Evolutionary conservation across 1,140 invertebrate species (phyloP).

Genomic region (Drosophila yakuba): DNA sequence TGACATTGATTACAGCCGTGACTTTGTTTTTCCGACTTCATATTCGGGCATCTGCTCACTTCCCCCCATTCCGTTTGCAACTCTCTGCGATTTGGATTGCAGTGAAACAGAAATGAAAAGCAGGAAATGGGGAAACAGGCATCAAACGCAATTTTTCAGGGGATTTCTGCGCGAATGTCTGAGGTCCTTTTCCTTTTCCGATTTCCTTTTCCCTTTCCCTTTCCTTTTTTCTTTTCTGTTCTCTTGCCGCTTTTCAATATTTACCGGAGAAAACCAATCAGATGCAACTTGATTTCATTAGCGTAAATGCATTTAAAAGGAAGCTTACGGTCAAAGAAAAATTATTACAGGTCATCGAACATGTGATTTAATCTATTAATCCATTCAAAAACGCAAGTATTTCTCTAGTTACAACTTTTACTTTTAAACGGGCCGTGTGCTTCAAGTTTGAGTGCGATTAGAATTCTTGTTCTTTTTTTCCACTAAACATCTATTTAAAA

Average conservation of each 20-base stretch:
- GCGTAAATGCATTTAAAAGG: not conserved
- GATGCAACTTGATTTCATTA: constrained; percentile 6
- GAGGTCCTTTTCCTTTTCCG: not conserved
- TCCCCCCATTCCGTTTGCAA: not conserved
- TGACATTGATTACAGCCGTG: constrained; percentile 14
- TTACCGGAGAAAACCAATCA: constrained; percentile 4
- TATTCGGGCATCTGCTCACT: not conserved
- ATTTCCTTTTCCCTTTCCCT: not conserved
- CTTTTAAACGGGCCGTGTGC: no score
- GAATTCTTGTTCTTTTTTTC: no score
- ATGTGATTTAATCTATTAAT: not conserved
- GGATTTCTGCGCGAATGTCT: not conserved
- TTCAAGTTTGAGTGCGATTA: not conserved
- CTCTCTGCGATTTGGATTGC: not conserved
- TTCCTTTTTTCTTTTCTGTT: not conserved
- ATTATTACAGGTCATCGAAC: not conserved
- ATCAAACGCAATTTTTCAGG: not conserved
- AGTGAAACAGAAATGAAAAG: constrained; percentile 5
- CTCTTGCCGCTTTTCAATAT: not conserved
- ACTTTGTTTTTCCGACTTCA: constrained; percentile 17
- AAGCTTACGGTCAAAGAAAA: not conserved
- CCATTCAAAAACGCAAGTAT: not conserved
- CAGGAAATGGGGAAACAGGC: not conserved
- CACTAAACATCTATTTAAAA: no score
- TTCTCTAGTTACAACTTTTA: not conserved